These are phyloP conservation scores for Cinclus cinclus DNA, from an alignment of 2,113 vertebrate species.

Conservation along the genomic window DNA sequence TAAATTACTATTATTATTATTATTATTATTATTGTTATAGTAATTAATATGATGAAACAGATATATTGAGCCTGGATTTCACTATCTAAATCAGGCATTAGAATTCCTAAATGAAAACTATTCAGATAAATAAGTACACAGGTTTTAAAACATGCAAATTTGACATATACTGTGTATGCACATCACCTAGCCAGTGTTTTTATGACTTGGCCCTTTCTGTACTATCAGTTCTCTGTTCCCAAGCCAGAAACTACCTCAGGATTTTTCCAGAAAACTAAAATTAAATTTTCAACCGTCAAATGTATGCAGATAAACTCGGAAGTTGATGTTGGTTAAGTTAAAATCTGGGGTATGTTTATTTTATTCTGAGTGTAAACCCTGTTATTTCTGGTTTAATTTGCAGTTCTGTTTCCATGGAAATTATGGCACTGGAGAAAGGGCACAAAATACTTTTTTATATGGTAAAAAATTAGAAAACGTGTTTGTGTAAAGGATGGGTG, in stretches of 20 bases:
- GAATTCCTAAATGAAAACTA: not conserved
- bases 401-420: conserved; percentile 77
- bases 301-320: not conserved
- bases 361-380: conserved; percentile 59
- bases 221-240: not conserved
- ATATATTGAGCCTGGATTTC: not conserved
- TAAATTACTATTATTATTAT: not conserved
- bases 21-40: not conserved
- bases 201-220: not conserved
- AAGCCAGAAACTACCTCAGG: not conserved
- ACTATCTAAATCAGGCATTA: not conserved
- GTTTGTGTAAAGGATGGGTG: not conserved
- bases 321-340: conserved; percentile 33
- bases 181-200: not conserved
- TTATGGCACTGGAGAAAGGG: conserved; percentile 63
- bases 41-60: not conserved
- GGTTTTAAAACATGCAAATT: not conserved
- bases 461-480: conserved; percentile 47
- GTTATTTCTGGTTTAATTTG: conserved; percentile 73
- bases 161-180: not conserved
- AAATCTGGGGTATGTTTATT: conserved; percentile 54
- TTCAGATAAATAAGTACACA: not conserved
- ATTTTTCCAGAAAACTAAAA: not conserved
- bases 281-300: not conserved
- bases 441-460: conserved; percentile 32